Percentiles rank a stretch among this genome's conserved stretches.
phyloP scores from a whole-genome alignment of 2,888 invertebrate genomes.

The Ecdyonurus torrentis region DNA sequence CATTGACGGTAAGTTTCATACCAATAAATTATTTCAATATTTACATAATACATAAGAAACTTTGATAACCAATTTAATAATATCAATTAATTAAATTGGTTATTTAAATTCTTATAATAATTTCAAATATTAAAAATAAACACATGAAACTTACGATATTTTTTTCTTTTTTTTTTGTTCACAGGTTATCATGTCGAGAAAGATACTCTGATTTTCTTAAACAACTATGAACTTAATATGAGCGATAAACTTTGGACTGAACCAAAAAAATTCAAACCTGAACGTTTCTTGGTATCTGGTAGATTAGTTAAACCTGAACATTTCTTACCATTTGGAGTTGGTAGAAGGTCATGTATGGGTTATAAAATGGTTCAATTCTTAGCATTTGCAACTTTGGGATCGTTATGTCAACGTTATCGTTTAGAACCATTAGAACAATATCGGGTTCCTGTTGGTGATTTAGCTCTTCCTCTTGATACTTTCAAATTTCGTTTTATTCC shows the following conservation, averaged over 20 bases:
- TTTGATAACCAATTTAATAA: too few relatives aligned
- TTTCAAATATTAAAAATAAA: too few relatives aligned
- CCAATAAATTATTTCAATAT: not conserved
- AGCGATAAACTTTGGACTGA: slow-evolving; percentile 40
- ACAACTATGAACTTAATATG: slow-evolving; percentile 49
- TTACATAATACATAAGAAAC: too few relatives aligned
- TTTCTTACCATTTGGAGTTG: slow-evolving; percentile 49
- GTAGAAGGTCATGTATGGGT: slow-evolving; percentile 47
- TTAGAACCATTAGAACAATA: slow-evolving; percentile 32
- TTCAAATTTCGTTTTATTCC: slow-evolving; percentile 30
- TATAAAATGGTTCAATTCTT: slow-evolving; percentile 45
- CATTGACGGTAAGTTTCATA: slow-evolving; percentile 34
- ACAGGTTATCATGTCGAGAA: slow-evolving; percentile 40
- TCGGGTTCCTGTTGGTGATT: slow-evolving; percentile 34
- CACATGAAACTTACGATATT: too few relatives aligned
- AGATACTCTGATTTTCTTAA: slow-evolving; percentile 44
- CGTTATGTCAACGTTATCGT: slow-evolving; percentile 35
- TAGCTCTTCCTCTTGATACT: slow-evolving; percentile 34
- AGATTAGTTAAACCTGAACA: slow-evolving; percentile 40
- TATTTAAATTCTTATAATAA: too few relatives aligned
- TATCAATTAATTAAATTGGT: too few relatives aligned
- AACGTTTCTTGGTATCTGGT: slow-evolving; percentile 34
- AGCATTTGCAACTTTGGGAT: slow-evolving; percentile 35
- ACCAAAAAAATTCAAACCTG: slow-evolving; percentile 40
- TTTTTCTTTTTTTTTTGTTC: slow-evolving; percentile 16